These are phyloP conservation scores for Mercenaria mercenaria DNA, from an alignment of 1,140 invertebrate species.

Conservation along the genomic window DNA sequence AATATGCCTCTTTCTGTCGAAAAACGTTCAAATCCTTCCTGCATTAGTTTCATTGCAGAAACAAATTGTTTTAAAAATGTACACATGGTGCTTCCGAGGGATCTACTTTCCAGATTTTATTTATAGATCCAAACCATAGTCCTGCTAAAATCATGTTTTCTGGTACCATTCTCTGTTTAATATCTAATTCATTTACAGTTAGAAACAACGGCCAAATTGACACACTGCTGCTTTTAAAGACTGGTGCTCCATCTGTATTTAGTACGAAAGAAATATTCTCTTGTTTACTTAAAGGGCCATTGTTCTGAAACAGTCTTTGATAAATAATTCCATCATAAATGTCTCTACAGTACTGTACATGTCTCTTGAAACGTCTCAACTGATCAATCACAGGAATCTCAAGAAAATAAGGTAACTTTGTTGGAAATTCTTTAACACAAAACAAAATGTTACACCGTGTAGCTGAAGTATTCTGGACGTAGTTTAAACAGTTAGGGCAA, in stretches of 20 bases:
- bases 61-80: conserved; percentile 37
- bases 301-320: conserved; percentile 19
- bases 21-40: not conserved
- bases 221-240: conserved; percentile 57
- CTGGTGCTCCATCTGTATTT: conserved; percentile 60
- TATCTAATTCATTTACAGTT: conserved; percentile 64
- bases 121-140: conserved; percentile 63
- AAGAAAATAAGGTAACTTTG: not conserved
- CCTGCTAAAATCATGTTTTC: conserved; percentile 57
- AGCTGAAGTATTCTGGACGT: not conserved
- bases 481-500: not conserved
- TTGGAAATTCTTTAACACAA: not conserved
- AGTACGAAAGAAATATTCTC: conserved; percentile 55
- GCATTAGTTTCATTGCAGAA: not conserved
- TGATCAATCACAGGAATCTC: not conserved
- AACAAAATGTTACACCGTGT: not conserved
- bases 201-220: conserved; percentile 64
- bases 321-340: conserved; percentile 61
- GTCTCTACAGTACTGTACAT: not conserved
- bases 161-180: conserved; percentile 37
- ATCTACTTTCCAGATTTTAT: conserved; percentile 44
- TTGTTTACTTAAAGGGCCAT: conserved; percentile 15
- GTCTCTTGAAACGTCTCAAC: not conserved
- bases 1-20: conserved; percentile 10
- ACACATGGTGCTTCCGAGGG: no score